phyloP scores from a whole-genome alignment of 2,888 invertebrate genomes.

The Orchesellides sinensis region DNA sequence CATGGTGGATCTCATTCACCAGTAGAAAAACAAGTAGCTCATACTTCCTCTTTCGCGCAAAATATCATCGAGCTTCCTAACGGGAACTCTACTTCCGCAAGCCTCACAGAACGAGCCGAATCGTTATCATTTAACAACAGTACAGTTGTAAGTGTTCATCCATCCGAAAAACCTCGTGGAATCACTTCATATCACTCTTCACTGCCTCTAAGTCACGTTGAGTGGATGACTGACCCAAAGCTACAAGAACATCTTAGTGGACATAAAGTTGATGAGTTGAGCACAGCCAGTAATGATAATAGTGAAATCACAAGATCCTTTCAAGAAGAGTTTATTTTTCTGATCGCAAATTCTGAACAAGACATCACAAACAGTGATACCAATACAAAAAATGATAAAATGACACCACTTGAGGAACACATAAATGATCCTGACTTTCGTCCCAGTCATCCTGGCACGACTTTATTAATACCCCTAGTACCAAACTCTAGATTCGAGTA shows the following conservation, averaged over 20 bases:
- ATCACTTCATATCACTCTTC: slow-evolving; percentile 27
- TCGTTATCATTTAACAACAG: slow-evolving; percentile 48
- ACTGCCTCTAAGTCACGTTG: slow-evolving; percentile 35
- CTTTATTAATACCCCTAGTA: slow-evolving; percentile 34
- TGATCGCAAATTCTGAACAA: background rate
- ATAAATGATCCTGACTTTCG: slow-evolving; percentile 51
- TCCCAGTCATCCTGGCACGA: background rate
- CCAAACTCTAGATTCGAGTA: slow-evolving; percentile 13
- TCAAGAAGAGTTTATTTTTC: slow-evolving; percentile 49
- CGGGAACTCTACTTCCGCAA: background rate
- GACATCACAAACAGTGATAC: too few species aligned
- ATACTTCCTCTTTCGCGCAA: background rate
- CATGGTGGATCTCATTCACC: too few species aligned
- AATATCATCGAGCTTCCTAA: background rate
- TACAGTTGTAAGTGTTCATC: slow-evolving; percentile 16
- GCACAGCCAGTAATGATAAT: background rate
- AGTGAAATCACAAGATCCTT: slow-evolving; percentile 27
- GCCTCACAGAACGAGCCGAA: background rate
- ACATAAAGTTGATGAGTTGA: background rate
- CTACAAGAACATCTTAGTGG: background rate
- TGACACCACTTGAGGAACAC: slow-evolving; percentile 23
- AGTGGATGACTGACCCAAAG: slow-evolving; percentile 27
- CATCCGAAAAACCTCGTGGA: slow-evolving; percentile 18
- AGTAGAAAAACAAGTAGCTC: too few species aligned
- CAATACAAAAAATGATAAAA: background rate